phyloP scores from a whole-genome alignment of 2,113 vertebrate species.

The Tenrec ecaudatus region DNA sequence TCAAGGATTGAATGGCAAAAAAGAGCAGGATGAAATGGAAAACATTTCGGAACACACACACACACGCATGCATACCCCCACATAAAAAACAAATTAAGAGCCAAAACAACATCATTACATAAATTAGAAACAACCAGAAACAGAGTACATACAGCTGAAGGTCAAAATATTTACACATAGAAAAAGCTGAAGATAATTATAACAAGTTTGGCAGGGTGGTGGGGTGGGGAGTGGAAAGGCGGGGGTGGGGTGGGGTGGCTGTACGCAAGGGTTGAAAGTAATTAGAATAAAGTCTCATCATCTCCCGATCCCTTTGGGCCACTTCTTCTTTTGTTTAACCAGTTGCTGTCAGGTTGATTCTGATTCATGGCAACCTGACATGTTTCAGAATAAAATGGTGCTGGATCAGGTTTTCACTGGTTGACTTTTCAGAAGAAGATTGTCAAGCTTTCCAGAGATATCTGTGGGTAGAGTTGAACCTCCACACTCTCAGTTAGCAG shows the following conservation, averaged over 20 bases:
- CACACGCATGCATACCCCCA: no score
- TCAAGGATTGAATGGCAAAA: background rate
- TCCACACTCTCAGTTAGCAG: background rate
- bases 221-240: no score
- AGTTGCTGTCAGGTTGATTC: background rate
- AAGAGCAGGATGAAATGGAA: conserved; percentile 37
- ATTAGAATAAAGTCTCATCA: background rate
- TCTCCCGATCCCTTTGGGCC: accelerated
- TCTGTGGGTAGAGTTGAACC: background rate
- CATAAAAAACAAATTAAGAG: conserved; percentile 55
- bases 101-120: conserved; percentile 44
- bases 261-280: background rate
- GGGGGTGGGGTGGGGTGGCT: no score
- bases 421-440: background rate
- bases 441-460: background rate
- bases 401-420: background rate
- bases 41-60: conserved; percentile 15
- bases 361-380: background rate
- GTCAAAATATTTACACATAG: conserved; percentile 6
- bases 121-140: conserved; percentile 56
- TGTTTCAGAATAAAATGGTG: background rate
- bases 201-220: background rate
- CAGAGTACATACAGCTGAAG: conserved; percentile 49
- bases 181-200: conserved; percentile 13
- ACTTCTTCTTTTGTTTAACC: background rate